Evolutionary conservation across 2,888 invertebrate genomes (phyloP).

Genomic region (Pardosa pseudoannulata): DNA sequence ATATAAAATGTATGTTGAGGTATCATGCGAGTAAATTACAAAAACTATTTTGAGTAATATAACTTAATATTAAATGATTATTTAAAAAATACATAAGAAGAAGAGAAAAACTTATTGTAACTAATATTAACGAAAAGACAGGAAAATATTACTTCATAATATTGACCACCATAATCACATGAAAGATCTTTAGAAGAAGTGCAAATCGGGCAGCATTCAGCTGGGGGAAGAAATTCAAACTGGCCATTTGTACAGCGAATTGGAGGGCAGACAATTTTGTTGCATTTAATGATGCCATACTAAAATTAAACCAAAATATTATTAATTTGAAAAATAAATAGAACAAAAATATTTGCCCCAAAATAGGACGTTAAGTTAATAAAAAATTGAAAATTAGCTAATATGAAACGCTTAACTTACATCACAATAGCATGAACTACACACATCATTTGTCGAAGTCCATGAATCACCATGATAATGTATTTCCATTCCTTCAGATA

Average conservation of each 20-base stretch:
- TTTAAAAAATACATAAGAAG: no score
- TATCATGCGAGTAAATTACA: no score
- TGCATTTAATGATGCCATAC: conserved; percentile 58
- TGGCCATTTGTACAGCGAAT: conserved; percentile 25
- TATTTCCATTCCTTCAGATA: conserved; percentile 47
- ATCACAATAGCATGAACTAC: conserved; percentile 58
- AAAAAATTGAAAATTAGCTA: neutral
- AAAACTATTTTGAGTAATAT: no score
- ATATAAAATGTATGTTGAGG: no score
- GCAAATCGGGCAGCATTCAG: conserved; percentile 63
- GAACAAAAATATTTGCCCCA: no score
- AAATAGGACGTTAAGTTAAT: no score
- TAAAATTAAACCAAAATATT: no score
- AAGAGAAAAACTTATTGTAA: no score
- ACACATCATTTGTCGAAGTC: conserved; percentile 40
- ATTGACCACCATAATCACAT: conserved; percentile 53
- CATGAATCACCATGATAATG: conserved; percentile 50
- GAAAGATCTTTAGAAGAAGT: conserved; percentile 38
- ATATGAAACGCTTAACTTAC: conserved; percentile 30
- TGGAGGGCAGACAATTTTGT: conserved; percentile 32
- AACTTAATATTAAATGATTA: no score
- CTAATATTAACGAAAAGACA: no score
- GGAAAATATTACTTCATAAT: conserved; percentile 39
- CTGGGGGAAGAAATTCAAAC: conserved; percentile 24
- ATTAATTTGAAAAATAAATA: no score